Evolutionary conservation across 1,140 invertebrate species (phyloP).

Genomic region (Drosophila orena): DNA sequence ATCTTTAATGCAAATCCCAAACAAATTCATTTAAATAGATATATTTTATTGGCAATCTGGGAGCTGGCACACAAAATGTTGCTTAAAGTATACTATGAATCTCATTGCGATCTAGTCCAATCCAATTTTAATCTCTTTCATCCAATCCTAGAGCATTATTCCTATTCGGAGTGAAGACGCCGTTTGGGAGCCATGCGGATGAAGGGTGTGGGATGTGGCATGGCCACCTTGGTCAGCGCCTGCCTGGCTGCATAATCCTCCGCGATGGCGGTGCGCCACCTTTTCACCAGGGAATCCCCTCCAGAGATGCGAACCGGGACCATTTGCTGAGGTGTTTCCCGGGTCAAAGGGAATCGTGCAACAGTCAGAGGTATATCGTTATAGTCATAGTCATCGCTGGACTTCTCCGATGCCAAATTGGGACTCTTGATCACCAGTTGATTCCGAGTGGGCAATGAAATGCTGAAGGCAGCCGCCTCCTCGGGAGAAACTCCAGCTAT

Average conservation of each 20-base stretch:
- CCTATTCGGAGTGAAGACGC: conserved; percentile 62
- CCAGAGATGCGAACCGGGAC: conserved; percentile 36
- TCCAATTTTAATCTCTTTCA: not conserved
- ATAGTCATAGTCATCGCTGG: conserved; percentile 74
- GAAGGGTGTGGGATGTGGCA: conserved; percentile 24
- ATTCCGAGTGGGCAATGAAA: conserved; percentile 74
- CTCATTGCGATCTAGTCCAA: conserved; percentile 3
- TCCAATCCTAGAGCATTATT: not conserved
- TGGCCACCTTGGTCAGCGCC: conserved; percentile 31
- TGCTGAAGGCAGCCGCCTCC: conserved; percentile 84
- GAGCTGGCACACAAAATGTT: conserved; percentile 57
- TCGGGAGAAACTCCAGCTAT: conserved; percentile 88
- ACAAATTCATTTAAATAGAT: conserved; percentile 23
- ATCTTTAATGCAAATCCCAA: too few relatives aligned
- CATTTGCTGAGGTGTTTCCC: conserved; percentile 45
- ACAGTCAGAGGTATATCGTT: conserved; percentile 45
- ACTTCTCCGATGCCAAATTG: conserved; percentile 56
- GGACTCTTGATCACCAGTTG: conserved; percentile 77
- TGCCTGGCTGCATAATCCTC: conserved; percentile 71
- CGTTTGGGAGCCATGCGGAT: conserved; percentile 64
- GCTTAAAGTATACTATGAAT: conserved; percentile 36
- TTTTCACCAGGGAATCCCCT: conserved; percentile 50
- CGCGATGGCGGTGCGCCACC: conserved; percentile 76
- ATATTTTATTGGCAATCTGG: conserved; percentile 75
- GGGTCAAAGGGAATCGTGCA: conserved; percentile 46